Conservation (phyloP, 1,140 invertebrate genomes). For the Drosophila parabipectinata region DNA sequence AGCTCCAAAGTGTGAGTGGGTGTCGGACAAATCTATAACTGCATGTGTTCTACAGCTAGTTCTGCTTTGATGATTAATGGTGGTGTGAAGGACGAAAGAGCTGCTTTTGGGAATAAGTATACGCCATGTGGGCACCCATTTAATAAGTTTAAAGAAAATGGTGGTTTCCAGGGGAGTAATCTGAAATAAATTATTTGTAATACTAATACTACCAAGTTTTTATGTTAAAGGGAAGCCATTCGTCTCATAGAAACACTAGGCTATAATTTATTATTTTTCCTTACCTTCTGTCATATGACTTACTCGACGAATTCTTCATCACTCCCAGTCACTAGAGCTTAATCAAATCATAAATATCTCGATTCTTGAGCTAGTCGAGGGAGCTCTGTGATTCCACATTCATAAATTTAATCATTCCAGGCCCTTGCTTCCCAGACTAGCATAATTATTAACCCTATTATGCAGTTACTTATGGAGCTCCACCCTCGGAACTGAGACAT, state of each 20-base stretch:
- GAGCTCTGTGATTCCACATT: conserved; percentile 16
- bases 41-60: conserved; percentile 26
- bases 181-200: no score
- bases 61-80: conserved; percentile 31
- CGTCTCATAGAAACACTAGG: no score
- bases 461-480: conserved; percentile 29
- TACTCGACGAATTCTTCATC: neutral
- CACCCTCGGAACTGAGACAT: conserved; percentile 39
- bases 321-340: conserved; percentile 4
- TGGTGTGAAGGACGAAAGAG: neutral
- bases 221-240: no score
- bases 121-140: conserved; percentile 19
- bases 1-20: neutral
- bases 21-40: conserved; percentile 46
- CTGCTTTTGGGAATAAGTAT: conserved; percentile 5
- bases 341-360: conserved; percentile 29
- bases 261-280: neutral
- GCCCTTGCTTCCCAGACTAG: conserved; percentile 34
- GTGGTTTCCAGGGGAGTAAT: neutral
- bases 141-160: neutral
- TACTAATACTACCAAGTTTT: no score
- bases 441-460: conserved; percentile 46
- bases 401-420: conserved; percentile 38
- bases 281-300: conserved; percentile 1
- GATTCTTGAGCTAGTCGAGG: neutral